These are phyloP conservation scores for Protomyctophum bolini DNA, from an alignment of 2,113 vertebrate species.

Conservation along the genomic window DNA sequence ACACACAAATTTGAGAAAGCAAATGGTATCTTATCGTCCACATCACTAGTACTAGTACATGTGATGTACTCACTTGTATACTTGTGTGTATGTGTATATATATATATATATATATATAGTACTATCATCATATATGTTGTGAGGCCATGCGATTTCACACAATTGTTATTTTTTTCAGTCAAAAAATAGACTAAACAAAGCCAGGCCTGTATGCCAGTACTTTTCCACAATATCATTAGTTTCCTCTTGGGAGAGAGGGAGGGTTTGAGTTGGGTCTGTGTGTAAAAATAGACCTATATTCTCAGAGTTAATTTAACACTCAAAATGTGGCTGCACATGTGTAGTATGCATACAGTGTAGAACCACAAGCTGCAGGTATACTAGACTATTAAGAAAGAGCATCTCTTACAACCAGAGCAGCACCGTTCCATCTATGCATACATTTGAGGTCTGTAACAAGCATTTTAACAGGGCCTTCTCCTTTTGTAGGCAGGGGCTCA, in stretches of 20 bases:
- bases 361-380: too few species aligned
- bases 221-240: constrained; percentile 78
- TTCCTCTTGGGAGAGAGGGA: constrained; percentile 53
- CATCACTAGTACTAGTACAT: background rate
- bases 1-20: background rate
- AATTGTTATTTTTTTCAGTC: constrained; percentile 49
- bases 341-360: background rate
- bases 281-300: too few species aligned
- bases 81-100: too few species aligned
- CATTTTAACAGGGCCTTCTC: too few species aligned
- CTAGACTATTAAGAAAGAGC: too few species aligned
- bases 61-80: too few species aligned
- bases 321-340: background rate
- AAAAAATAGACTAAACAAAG: constrained; percentile 75
- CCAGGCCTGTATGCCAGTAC: constrained; percentile 71
- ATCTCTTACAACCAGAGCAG: too few species aligned
- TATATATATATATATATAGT: too few species aligned
- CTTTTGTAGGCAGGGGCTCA: too few species aligned
- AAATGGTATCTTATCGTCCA: background rate
- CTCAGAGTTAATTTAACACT: too few species aligned
- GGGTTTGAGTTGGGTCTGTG: constrained; percentile 13
- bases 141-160: constrained; percentile 28
- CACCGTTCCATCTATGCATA: too few species aligned
- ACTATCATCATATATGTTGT: constrained; percentile 20
- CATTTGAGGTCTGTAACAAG: too few species aligned